Percentiles rank a stretch among this genome's conserved stretches.
Conservation (phyloP, 2,888 invertebrate species). For the Sarcophaga caerulescens region DNA sequence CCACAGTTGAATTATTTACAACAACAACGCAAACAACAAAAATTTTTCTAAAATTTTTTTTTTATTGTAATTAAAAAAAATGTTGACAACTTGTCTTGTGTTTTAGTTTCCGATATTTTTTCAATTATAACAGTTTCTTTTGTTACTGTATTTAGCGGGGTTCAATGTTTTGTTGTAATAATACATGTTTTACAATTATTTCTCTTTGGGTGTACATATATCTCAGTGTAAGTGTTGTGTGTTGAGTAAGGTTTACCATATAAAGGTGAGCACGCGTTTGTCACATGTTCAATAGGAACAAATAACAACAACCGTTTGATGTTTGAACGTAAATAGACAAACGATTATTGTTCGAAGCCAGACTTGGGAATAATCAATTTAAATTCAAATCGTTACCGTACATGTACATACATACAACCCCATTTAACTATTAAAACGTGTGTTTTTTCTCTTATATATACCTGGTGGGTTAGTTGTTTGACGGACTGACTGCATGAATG, state of each 20-base stretch:
- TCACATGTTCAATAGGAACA: constrained; percentile 42
- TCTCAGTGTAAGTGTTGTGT: not conserved
- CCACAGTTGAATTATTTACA: constrained; percentile 1
- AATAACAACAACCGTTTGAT: constrained; percentile 3
- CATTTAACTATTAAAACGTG: not conserved
- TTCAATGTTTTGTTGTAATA: not conserved
- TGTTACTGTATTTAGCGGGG: not conserved
- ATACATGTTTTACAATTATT: not conserved
- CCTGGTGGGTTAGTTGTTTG: no score
- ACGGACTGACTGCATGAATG: no score
- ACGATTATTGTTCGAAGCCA: constrained; percentile 26
- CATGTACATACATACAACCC: not conserved
- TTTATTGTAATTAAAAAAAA: no score
- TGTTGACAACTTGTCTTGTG: no score
- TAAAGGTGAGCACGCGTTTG: constrained; percentile 42
- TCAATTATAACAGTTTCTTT: not conserved
- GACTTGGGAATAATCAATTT: constrained; percentile 46
- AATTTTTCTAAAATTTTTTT: not conserved
- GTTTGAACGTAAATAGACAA: constrained; percentile 37
- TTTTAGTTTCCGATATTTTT: no score
- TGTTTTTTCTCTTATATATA: not conserved
- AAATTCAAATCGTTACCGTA: constrained; percentile 22
- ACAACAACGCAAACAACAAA: not conserved
- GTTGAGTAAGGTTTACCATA: not conserved
- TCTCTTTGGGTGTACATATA: constrained; percentile 20